Evolutionary conservation across 2,888 invertebrate genomes (phyloP), one percentile per base, ranked within the genome.

Genomic region (Dicranocentrus wangi): DNA sequence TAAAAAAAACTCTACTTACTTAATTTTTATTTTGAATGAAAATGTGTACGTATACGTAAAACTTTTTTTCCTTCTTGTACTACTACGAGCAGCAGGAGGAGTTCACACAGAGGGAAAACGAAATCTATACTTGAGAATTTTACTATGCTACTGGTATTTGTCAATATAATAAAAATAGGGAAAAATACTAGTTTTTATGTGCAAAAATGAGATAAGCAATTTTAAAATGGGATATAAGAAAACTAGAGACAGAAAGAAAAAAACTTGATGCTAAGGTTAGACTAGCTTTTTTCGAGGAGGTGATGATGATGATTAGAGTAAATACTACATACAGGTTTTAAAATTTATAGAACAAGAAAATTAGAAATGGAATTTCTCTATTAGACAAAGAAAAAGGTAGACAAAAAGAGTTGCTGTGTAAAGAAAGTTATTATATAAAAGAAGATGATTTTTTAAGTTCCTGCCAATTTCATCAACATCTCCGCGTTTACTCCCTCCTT

Each of bases 391-490:
- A n/a, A n/a, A n/a, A n/a, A n/a, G n/a, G n/a, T n/a, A n/a, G n/a
- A n/a, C n/a, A n/a, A n/a, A n/a, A n/a, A n/a, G n/a, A n/a, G n/a
- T n/a, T n/a, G n/a, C n/a, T n/a, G n/a, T n/a, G n/a, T n/a, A 10
- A 10, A 32, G 3, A 15, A 47, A 15, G 3, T 47, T 47, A 47
- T 23, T 7, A 5, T 23, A 23, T 55, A n/a, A 73, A 47, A 43
- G 17, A 60, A 47, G 23, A 43, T 27, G 21, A 66, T 21, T 60
- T 68, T 76, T 66, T 76, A 68, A 68, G 76, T 76, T 76, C 76
- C 76, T 76, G 76, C 68, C 76, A 68, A n/a, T n/a, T n/a, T 55
- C 75, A 55, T 43, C 25, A 19, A 3, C 42, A 43, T 58, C 25
- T 32, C 19, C 53, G 28, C 32, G 43, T n/a, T 32, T 25, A 58